Evolutionary conservation across 2,113 vertebrate genomes (phyloP), one percentile per base, ranked within the genome.

Genomic region (Ameiurus melas): DNA sequence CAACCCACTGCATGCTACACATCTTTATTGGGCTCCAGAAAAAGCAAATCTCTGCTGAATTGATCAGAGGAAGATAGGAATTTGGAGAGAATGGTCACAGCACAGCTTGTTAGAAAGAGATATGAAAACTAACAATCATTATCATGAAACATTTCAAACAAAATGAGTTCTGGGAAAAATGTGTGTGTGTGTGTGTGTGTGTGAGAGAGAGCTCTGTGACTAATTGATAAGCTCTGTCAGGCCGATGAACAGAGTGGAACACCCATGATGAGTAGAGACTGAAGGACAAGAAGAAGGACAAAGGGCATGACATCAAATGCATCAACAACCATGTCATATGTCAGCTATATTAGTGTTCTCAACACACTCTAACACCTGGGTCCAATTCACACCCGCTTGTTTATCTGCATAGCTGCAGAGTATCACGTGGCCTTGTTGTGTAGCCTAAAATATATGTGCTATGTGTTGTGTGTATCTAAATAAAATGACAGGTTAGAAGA

Each of bases 111-210:
- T 43, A 25, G 33, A 43, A 47, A 19, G 84, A 86, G 90, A 93
- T 90, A 47, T 90, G 80, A 53, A 92, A 91, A 93, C 93, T 90
- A 91, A 90, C 89, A 27, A 90, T 93, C 89, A 90, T 94, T 91
- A 92, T 91, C 86, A 86, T 87, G 92, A 91, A 88, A 75, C 70
- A 47, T 85, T 90, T 88, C 85, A 92, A 92, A 92, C 92, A 57
- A 90, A 88, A 92, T 91, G 80, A 84, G 90, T 92, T 93, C 87
- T 51, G 73, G 88, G 90, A 91, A 91, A 84, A 71, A 55, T 78
- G 19, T 75, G 71, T 43, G 71, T 75, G 71, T 75, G 70, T 39
- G 68, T 71, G 68, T 68, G 68, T 39, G 33, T 71, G 16, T 36
- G 6, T 39, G 87, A n/a, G 64, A 43, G 39, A 43, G 39, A 89